Evolutionary conservation across 2,797 vertebrate species (phyloP).

Genomic region (Champsocephalus gunnari): DNA sequence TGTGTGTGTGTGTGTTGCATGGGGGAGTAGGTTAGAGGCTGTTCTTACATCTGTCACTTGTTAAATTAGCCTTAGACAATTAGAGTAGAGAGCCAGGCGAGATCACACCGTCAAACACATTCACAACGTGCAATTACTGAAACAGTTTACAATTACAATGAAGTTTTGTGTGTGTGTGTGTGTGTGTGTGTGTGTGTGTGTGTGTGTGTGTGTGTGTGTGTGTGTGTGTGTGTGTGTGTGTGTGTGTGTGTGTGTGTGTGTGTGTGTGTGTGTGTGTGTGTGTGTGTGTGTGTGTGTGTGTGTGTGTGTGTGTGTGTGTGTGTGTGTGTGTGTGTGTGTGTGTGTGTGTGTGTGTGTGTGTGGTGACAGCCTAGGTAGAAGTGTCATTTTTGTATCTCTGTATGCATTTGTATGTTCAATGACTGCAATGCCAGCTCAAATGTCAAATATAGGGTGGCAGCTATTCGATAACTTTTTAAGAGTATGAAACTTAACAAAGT

Average conservation of each 20-base stretch:
- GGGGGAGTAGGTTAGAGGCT: slow-evolving; percentile 55
- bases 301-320: not conserved
- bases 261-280: no score
- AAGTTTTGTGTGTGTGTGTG: slow-evolving; percentile 3
- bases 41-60: slow-evolving; percentile 82
- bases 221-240: no score
- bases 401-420: not conserved
- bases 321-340: slow-evolving; percentile 6
- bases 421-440: not conserved
- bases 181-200: not conserved
- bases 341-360: no score
- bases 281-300: no score
- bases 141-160: slow-evolving; percentile 46
- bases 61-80: slow-evolving; percentile 78
- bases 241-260: no score
- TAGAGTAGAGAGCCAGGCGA: slow-evolving; percentile 63
- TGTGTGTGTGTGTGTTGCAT: slow-evolving; percentile 12
- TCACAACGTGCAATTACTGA: slow-evolving; percentile 49
- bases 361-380: not conserved
- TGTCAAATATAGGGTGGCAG: not conserved
- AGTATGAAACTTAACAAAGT: not conserved
- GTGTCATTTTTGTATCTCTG: not conserved
- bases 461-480: not conserved
- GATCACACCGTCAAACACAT: slow-evolving; percentile 57
- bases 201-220: no score